Base-by-base conservation (phyloP, 2,797 vertebrate species). In the Champsocephalus gunnari region DNA sequence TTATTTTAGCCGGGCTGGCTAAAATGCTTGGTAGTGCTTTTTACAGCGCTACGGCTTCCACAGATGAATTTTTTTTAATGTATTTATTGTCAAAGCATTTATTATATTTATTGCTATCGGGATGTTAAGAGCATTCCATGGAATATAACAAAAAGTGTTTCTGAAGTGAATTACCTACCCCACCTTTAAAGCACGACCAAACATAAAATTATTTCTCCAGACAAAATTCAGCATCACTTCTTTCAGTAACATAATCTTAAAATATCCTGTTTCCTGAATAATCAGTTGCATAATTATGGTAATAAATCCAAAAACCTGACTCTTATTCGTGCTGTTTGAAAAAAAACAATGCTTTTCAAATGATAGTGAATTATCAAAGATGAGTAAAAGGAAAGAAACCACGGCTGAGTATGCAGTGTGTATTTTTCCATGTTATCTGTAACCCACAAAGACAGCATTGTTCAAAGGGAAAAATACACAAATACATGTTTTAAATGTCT, bases 131-230 rank as follows among this genome's bases (percentile, higher is more conserved):
- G 28, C 28, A 28, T 28, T 28, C 28, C 28, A 28, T 24, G 3
- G 24, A 24, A 24, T 28, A 28, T 28, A 28, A 28, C 28, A 5
- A 28, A 28, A 28, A 28, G 28, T 4, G 28, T 28, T 28, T 28
- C 28, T 28, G 28, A 28, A 28, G 28, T 28, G 28, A 28, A 28
- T 28, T 28, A 28, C 28, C 28, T 28, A 28, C 4, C 28, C 28
- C 28, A 28, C 28, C 28, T 4, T 28, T 28, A 80, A 84, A 88
- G 71, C 55, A 77, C 48, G 80, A 66, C 50, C 73, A 28, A 79
- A 73, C 53, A 69, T 28, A 77, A 70, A 19, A 17, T 59, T 38
- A 48, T 47, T 61, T 66, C 45, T 85, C 41, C 47, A 55, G 43
- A 67, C 19, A 64, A 2, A 65, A 41, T 55, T 70, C 58, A 50